Evolutionary conservation across 2,113 vertebrate species (phyloP).

Genomic region (Fregata magnificens): DNA sequence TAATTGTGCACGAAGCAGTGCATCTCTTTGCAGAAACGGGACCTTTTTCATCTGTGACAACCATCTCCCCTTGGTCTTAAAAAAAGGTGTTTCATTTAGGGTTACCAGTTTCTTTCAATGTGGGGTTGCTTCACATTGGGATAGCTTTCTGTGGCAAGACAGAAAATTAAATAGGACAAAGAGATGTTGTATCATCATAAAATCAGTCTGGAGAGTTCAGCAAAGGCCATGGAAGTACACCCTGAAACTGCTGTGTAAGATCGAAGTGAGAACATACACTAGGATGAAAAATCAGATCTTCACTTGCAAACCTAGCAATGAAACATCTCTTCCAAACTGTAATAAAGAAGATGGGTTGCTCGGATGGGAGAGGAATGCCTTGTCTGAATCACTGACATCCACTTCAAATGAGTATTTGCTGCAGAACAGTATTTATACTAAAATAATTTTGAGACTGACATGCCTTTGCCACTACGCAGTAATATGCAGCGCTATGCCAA

Average conservation of each 20-base stretch:
- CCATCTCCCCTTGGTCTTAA: not conserved
- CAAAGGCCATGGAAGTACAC: not conserved
- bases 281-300: not conserved
- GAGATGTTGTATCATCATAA: not conserved
- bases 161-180: not conserved
- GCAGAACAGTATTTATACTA: not conserved
- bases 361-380: not conserved
- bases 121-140: not conserved
- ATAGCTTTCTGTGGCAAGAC: not conserved
- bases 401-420: not conserved
- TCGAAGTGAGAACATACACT: not conserved
- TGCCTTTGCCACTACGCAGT: not conserved
- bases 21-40: not conserved
- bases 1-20: fast-evolving
- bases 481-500: not conserved
- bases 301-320: not conserved
- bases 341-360: not conserved
- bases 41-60: not conserved
- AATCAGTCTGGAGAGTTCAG: not conserved
- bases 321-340: not conserved
- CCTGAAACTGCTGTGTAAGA: not conserved
- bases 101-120: not conserved
- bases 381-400: not conserved
- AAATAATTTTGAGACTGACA: not conserved
- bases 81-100: not conserved